Conservation (phyloP, 2,888 invertebrate genomes). For the Lamproptera curius region DNA sequence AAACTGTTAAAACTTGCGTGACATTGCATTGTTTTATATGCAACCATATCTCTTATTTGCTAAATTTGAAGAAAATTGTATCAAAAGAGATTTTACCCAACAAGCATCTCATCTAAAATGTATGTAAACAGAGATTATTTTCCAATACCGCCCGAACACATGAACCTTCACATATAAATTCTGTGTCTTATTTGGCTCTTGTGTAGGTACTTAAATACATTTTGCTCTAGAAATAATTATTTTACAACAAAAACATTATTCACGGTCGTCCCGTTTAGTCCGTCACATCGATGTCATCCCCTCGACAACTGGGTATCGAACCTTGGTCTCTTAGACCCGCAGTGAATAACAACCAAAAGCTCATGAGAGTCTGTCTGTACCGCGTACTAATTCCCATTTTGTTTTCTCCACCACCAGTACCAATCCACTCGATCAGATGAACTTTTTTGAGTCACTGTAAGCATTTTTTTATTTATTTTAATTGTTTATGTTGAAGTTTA, state of each 20-base stretch:
- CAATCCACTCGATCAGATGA: constrained; percentile 77
- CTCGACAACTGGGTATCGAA: constrained; percentile 2
- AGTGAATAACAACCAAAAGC: constrained; percentile 7
- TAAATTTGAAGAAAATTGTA: no score
- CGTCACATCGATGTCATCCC: no score
- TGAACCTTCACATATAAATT: no score
- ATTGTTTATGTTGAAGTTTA: no score
- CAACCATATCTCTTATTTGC: no score
- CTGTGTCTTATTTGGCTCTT: no score
- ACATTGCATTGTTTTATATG: no score
- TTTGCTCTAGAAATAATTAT: neutral
- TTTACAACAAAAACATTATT: neutral
- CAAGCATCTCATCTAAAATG: no score
- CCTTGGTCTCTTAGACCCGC: neutral
- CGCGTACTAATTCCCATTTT: constrained; percentile 32
- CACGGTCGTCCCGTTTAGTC: constrained; percentile 4
- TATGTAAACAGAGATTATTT: no score
- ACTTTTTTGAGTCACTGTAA: constrained; percentile 78
- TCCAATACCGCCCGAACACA: no score
- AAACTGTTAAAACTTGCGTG: no score
- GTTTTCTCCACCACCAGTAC: constrained; percentile 62
- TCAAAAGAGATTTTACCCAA: no score
- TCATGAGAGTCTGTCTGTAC: neutral
- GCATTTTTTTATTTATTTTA: constrained; percentile 47
- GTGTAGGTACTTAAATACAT: neutral